Evolutionary conservation across 2,113 vertebrate genomes (phyloP).

Genomic region (Orthonyx spaldingii): DNA sequence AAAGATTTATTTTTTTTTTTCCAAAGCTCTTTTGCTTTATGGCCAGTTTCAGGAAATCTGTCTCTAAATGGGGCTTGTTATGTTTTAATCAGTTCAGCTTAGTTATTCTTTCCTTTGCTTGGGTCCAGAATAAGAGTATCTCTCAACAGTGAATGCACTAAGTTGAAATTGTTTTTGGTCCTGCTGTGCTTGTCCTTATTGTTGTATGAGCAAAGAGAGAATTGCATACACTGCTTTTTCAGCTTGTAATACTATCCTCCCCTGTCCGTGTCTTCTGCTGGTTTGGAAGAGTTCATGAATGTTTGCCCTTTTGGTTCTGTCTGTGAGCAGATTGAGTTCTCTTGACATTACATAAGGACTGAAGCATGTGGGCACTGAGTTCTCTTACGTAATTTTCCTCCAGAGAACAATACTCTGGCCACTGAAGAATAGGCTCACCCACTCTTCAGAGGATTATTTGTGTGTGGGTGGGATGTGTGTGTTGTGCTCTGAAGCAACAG

Average conservation of each 20-base stretch:
- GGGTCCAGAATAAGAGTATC: neutral
- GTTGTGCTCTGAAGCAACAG: neutral
- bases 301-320: neutral
- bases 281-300: neutral
- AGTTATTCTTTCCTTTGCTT: neutral
- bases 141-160: neutral
- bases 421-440: constrained; percentile 1
- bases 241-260: neutral
- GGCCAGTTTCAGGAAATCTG: neutral
- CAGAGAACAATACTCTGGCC: constrained; percentile 7
- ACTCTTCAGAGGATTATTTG: neutral
- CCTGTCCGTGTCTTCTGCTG: neutral
- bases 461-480: neutral
- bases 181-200: neutral
- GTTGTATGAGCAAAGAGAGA: neutral
- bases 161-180: neutral
- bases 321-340: neutral
- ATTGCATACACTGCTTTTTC: neutral
- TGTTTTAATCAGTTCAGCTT: neutral
- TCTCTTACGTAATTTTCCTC: neutral
- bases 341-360: neutral
- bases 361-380: neutral
- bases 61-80: neutral
- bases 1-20: neutral
- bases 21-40: neutral